These are phyloP conservation scores for Loxodonta africana DNA, from an alignment of 2,113 vertebrate genomes.

Conservation along the genomic window DNA sequence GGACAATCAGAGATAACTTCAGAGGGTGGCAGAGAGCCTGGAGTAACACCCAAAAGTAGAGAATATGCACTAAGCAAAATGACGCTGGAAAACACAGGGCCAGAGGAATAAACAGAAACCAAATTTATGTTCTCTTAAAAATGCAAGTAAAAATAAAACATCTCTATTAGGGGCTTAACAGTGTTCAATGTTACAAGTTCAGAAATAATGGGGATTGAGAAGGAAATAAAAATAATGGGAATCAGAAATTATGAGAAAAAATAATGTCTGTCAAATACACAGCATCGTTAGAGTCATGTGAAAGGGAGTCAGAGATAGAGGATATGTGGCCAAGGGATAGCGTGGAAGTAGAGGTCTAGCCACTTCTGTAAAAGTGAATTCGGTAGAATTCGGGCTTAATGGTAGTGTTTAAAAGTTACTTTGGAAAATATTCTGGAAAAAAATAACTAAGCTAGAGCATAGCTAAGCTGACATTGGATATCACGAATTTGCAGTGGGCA, in stretches of 20 bases:
- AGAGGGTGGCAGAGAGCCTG: neutral
- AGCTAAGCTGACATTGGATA: neutral
- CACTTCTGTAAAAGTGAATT: conserved; percentile 34
- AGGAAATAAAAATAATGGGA: neutral
- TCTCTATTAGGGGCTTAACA: neutral
- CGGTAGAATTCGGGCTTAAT: neutral
- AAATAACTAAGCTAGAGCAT: neutral
- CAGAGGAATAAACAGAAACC: conserved; percentile 32
- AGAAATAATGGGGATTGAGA: neutral
- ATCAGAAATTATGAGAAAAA: neutral
- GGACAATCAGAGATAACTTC: neutral
- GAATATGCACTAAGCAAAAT: neutral
- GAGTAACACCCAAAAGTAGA: neutral
- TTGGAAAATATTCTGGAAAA: neutral
- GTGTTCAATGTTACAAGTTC: neutral
- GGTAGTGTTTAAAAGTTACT: neutral
- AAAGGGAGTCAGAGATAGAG: neutral
- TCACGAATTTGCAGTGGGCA: neutral
- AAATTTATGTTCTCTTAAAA: conserved; percentile 4
- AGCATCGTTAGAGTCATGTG: neutral
- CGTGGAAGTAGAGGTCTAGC: neutral
- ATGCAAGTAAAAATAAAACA: neutral
- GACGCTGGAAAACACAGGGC: neutral
- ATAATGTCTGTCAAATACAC: neutral
- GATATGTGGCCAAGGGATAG: neutral